Base-by-base conservation (phyloP, 2,797 vertebrate species). In the Xenops minutus region DNA sequence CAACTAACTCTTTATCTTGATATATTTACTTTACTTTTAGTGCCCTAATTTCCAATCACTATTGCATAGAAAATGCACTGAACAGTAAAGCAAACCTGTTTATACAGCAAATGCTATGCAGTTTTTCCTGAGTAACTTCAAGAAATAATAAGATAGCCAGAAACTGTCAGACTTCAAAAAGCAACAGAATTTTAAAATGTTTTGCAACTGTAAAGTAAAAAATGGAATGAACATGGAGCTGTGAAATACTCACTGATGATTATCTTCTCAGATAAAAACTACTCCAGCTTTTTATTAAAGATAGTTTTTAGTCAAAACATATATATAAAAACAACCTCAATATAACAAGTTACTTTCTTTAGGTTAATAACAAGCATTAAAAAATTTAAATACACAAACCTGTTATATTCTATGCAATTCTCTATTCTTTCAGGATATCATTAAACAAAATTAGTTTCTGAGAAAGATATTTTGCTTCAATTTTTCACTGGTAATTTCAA, bases 191-290 rank as follows among this genome's bases (percentile, higher is more conserved):
- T 95, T 86, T 91, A 97, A 97, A 83, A 95, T 92, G 98, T 95
- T 96, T 95, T 97, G 98, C 96, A 89, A 93, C 96, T 87, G 95
- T 95, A 97, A 98, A 97, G 96, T 97, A 97, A 97, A 96, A 95
- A 81, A 98, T 98, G 99, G 97, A 97, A 99, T 99, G 99, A 98
- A 99, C 98, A 98, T 98, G 98, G 98, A 98, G 98, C 98, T 97
- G 98, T 94, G 98, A 98, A 98, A 99, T 99, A 99, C 99, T 99
- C 99, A 99, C 99, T 99, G 99, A 98, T 96, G 95, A 98, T 97
- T 94, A 92, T 98, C 98, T 98, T 98, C 98, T 98, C 98, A 98
- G 98, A 99, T 97, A 99, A 98, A 99, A 99, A 98, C 98, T 98
- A 98, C 98, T 98, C 98, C 99, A 98, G 98, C 99, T 98, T 98